phyloP scores from a whole-genome alignment of 2,888 invertebrate genomes.

The Tetropium fuscum region DNA sequence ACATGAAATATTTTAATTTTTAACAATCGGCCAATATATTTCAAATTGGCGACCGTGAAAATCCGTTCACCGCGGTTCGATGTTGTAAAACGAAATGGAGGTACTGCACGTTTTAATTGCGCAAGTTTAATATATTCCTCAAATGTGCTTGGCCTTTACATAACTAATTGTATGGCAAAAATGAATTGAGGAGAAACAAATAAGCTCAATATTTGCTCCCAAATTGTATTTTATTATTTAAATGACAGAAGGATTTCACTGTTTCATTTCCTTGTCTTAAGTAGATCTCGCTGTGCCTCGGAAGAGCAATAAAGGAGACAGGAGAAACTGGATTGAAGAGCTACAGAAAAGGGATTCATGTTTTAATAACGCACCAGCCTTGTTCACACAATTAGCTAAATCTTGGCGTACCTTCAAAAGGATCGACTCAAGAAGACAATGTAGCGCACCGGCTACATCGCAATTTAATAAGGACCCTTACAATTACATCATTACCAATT shows the following conservation, averaged over 20 bases:
- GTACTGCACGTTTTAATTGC: no score
- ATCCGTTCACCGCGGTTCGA: no score
- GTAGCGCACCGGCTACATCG: slow-evolving; percentile 16
- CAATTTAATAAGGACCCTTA: slow-evolving; percentile 9
- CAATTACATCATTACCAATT: slow-evolving; percentile 17
- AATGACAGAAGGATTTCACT: slow-evolving; percentile 34
- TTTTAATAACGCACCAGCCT: slow-evolving; percentile 53
- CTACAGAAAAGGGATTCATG: slow-evolving; percentile 43
- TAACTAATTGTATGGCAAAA: no score
- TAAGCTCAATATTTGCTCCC: slow-evolving; percentile 17
- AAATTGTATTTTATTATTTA: slow-evolving; percentile 28
- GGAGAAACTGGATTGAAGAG: slow-evolving; percentile 37
- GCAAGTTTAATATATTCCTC: no score
- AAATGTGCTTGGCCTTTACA: no score
- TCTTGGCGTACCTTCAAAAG: slow-evolving; percentile 37
- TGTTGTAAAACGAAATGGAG: no score
- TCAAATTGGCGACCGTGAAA: no score
- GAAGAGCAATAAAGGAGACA: slow-evolving; percentile 50
- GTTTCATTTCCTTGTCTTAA: slow-evolving; percentile 35
- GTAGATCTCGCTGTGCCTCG: slow-evolving; percentile 40
- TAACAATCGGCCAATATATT: no score
- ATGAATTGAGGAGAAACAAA: slow-evolving; percentile 6
- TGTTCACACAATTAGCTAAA: slow-evolving; percentile 54
- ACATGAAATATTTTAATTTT: no score
- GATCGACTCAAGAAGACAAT: slow-evolving; percentile 19